Percentiles rank a stretch among this genome's conserved stretches.
Conservation (phyloP, 2,888 invertebrate species). For the Teleogryllus oceanicus region DNA sequence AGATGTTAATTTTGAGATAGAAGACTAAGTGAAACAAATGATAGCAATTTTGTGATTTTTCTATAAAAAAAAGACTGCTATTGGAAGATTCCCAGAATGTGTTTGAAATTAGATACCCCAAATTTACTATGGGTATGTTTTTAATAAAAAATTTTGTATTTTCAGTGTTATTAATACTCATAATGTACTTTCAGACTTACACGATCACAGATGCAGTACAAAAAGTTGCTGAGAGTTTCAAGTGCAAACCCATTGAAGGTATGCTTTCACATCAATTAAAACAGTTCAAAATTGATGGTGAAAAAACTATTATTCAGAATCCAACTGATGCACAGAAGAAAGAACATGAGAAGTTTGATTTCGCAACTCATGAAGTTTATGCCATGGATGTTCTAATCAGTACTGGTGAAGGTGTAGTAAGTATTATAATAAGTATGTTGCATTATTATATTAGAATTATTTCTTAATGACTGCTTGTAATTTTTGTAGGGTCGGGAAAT, state of each 20-base stretch:
- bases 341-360: constrained; percentile 93
- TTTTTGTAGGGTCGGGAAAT: constrained; percentile 73
- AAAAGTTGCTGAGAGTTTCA: constrained; percentile 86
- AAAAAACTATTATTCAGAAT: constrained; percentile 95
- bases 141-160: constrained; percentile 32
- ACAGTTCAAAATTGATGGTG: constrained; percentile 95
- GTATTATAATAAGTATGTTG: constrained; percentile 41
- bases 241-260: constrained; percentile 97
- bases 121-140: not conserved
- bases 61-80: too few species aligned
- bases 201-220: constrained; percentile 88
- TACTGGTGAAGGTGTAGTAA: constrained; percentile 88
- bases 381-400: constrained; percentile 97
- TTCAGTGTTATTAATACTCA: not conserved
- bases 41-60: too few species aligned
- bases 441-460: not conserved
- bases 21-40: too few species aligned
- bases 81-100: too few species aligned
- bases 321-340: constrained; percentile 95
- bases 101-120: not conserved
- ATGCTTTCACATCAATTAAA: constrained; percentile 94
- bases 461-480: not conserved
- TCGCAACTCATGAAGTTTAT: constrained; percentile 96
- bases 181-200: constrained; percentile 64
- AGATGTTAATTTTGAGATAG: too few species aligned